Base-by-base conservation (phyloP, 2,797 vertebrate genomes). In the Pampus argenteus region DNA sequence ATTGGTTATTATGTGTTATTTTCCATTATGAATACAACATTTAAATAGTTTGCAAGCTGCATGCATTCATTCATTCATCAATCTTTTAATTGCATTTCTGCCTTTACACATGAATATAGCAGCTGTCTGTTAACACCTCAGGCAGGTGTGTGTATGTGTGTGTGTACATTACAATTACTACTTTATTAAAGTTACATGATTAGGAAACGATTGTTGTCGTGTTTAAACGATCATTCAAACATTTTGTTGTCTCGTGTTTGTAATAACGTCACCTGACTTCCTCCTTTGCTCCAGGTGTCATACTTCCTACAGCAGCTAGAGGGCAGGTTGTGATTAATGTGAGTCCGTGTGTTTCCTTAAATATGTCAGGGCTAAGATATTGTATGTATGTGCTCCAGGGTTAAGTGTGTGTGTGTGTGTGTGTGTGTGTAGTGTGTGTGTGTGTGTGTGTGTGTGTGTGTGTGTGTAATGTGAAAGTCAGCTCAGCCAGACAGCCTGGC, bases 401-500 rank as follows among this genome's bases (percentile, higher is more conserved):
- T 68, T 22, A 36, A 11, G 25, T 23, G 57, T 49, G 58, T 50
- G 29, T 63, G 50, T 51, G 40, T 56, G 62, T 57, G 25, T 64
- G 54, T 62, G 71, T 63, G 44, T 62, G 17, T 70, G 65, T 70
- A 45, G 54, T 62, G 71, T 63, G 44, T 62, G 17, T 70, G 65
- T 70, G 50, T 55, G 29, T 70, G 67, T 76, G 44, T 42, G 47
- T 59, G 68, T 54, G 47, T 58, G 60, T 56, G 49, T 55, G 67
- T 60, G 50, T 50, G 54, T 55, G 40, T 64, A 64, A 83, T 88
- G 88, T 86, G 85, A 91, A 90, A 94, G 88, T 88, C 76, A 83
- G 89, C 79, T 86, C 81, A 91, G 71, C 86, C 78, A 89, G 86
- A 85, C 86, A 87, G 87, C 87, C 76, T 74, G 77, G 78, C 88